Conservation (phyloP, 2,797 vertebrate genomes). For the Spinus pinus region DNA sequence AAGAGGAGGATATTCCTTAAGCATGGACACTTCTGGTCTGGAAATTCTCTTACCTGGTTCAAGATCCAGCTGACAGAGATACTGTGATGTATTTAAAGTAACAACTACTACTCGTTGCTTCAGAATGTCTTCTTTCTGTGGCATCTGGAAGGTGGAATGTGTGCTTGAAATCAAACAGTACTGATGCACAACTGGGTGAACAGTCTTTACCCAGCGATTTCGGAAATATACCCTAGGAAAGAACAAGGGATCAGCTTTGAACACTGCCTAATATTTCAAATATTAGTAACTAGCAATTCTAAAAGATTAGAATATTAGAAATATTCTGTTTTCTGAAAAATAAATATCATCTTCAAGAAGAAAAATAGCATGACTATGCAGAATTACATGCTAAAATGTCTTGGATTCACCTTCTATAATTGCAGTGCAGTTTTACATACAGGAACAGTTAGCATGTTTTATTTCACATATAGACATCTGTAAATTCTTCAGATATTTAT, state of each 20-base stretch:
- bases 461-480: neutral
- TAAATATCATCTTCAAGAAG: neutral
- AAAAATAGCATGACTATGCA: neutral
- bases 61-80: conserved; percentile 97
- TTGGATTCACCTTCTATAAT: neutral
- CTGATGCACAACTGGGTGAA: conserved; percentile 97
- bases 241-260: neutral
- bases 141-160: conserved; percentile 98
- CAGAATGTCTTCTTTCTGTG: conserved; percentile 93
- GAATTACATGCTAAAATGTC: neutral
- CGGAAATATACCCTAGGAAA: conserved; percentile 95
- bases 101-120: conserved; percentile 95
- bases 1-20: neutral
- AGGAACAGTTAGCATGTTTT: neutral
- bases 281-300: neutral
- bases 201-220: conserved; percentile 99
- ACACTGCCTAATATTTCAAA: neutral
- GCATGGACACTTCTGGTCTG: neutral
- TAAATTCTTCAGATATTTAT: neutral
- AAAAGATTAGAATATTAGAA: too few relatives aligned
- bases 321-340: neutral
- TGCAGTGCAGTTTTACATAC: neutral
- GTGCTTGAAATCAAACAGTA: conserved; percentile 98
- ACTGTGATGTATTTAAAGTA: conserved; percentile 98
- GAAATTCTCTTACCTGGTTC: conserved; percentile 85